Evolutionary conservation across 2,888 invertebrate genomes (phyloP).

Genomic region (Nesidiocoris tenuis): DNA sequence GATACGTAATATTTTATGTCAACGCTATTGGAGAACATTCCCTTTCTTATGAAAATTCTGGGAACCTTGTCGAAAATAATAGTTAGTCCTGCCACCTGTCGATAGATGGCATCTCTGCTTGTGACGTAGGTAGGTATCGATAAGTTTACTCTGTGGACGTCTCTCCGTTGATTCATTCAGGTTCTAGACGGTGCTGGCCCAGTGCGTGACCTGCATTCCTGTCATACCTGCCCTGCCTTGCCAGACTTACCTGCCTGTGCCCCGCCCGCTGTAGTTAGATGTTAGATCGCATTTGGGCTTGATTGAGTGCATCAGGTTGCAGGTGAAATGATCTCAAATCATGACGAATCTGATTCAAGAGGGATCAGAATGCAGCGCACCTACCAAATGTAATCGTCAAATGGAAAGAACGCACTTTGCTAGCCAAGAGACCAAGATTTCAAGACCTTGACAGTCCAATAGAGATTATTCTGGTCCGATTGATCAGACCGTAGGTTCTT

Average conservation of each 20-base stretch:
- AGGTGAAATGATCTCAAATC: background rate
- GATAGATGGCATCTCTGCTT: background rate
- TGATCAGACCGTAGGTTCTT: no score
- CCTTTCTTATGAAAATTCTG: no score
- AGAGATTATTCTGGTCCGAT: no score
- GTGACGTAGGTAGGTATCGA: background rate
- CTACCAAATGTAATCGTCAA: no score
- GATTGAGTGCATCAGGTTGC: no score
- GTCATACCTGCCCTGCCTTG: conserved; percentile 15
- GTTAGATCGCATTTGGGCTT: background rate
- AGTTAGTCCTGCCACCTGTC: no score
- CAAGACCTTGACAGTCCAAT: no score
- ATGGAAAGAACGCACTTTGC: no score
- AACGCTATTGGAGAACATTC: no score
- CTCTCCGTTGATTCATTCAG: conserved; percentile 1
- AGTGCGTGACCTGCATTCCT: conserved; percentile 29
- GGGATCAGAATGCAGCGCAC: background rate
- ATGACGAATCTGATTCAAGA: background rate
- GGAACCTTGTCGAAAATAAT: no score
- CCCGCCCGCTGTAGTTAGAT: background rate
- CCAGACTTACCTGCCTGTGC: conserved; percentile 5
- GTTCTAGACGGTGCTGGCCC: background rate
- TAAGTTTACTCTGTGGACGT: background rate
- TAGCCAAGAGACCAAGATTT: no score
- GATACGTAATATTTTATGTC: no score